A percentile compares a stretch with the other conserved stretches of the same genome.
Evolutionary conservation across 2,797 vertebrate genomes (phyloP).

Genomic region (Spinus olivaceus): DNA sequence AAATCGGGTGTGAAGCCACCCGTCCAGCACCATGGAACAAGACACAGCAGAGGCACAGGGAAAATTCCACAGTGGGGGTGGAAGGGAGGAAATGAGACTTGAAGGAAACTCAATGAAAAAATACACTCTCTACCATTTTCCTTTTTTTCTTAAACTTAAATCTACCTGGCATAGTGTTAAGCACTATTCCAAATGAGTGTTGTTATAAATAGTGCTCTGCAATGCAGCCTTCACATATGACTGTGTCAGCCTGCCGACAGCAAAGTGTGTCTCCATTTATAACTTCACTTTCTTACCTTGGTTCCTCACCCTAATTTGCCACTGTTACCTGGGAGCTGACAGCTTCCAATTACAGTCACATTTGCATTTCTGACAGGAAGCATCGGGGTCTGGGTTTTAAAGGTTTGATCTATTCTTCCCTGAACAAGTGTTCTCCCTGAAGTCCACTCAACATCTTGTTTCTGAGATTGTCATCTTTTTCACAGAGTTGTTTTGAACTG

Average conservation of each 20-base stretch:
- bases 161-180: not conserved
- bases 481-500: not conserved
- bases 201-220: slow-evolving; percentile 42
- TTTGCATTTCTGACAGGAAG: slow-evolving; percentile 23
- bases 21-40: not conserved
- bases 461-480: not conserved
- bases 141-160: not conserved
- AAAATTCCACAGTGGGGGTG: not conserved
- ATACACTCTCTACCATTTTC: not conserved
- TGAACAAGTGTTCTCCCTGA: not conserved
- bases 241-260: slow-evolving; percentile 2
- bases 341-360: slow-evolving; percentile 38
- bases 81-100: not conserved
- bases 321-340: slow-evolving; percentile 18
- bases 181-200: not conserved
- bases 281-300: slow-evolving; percentile 1
- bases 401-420: not conserved
- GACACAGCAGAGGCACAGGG: not conserved
- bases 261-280: slow-evolving; percentile 33
- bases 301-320: slow-evolving; percentile 40
- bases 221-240: not conserved
- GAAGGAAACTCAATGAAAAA: not conserved
- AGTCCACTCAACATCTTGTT: not conserved
- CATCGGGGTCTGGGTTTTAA: not conserved
- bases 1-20: fast-evolving